A percentile compares a stretch with the other conserved stretches of the same genome.
phyloP scores from a whole-genome alignment of 2,113 vertebrate genomes.

The Pelecanoides urinatrix region DNA sequence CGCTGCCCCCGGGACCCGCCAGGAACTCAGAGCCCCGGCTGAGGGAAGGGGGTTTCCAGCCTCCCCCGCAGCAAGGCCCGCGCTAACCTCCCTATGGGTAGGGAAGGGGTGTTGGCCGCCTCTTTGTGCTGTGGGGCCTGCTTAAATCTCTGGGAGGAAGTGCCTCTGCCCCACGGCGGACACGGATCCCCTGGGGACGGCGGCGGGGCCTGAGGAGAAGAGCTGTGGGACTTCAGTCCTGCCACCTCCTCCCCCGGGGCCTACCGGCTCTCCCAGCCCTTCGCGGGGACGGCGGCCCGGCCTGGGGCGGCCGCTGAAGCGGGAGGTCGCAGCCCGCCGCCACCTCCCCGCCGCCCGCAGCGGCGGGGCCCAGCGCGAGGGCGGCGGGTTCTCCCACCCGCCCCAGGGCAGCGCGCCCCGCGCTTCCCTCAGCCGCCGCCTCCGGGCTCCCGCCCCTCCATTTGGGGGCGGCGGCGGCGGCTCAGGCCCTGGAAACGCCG shows the following conservation, averaged over 20 bases:
- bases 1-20: not conserved
- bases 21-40: fast-evolving
- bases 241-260: not conserved
- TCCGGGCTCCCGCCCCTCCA: not conserved
- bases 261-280: not conserved
- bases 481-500: no score
- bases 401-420: no score
- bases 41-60: not conserved
- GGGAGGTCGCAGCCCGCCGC: no score
- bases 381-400: no score
- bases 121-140: not conserved
- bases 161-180: fast-evolving
- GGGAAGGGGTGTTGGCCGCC: not conserved
- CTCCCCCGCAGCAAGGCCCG: no score
- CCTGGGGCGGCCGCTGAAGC: not conserved
- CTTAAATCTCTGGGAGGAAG: no score
- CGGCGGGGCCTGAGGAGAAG: not conserved
- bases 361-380: no score
- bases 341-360: no score
- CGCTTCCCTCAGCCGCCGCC: no score
- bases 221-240: not conserved
- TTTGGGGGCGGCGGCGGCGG: no score
- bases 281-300: not conserved
- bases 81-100: not conserved
- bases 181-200: fast-evolving